phyloP scores from a whole-genome alignment of 2,113 vertebrate genomes.

The Crotalus viridis region DNA sequence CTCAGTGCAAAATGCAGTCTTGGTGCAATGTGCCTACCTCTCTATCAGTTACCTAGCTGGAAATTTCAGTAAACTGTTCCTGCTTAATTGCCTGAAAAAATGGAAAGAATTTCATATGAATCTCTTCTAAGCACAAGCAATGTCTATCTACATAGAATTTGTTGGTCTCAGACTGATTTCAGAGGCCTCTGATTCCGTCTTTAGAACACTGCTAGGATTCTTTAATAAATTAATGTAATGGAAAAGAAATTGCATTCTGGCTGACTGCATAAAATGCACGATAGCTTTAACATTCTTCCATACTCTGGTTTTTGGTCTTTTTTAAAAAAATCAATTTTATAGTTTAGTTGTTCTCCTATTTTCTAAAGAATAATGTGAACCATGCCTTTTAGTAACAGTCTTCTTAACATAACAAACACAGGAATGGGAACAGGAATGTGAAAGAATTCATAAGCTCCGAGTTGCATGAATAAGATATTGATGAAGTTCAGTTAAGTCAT shows the following conservation, averaged over 20 bases:
- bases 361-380: background rate
- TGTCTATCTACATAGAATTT: conserved; percentile 15
- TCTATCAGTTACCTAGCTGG: background rate
- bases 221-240: background rate
- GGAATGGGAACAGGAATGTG: conserved; percentile 37
- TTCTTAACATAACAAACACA: conserved; percentile 22
- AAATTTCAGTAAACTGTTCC: background rate
- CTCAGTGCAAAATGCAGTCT: background rate
- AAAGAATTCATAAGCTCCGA: conserved; percentile 32
- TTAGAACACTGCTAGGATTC: conserved; percentile 24
- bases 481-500: conserved; percentile 31
- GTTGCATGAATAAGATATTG: conserved; percentile 38
- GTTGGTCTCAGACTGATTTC: background rate
- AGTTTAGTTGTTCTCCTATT: background rate
- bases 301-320: conserved; percentile 43
- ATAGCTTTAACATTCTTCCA: conserved; percentile 24
- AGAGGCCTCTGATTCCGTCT: conserved; percentile 11
- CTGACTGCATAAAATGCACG: conserved; percentile 28
- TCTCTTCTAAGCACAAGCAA: background rate
- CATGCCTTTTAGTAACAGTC: conserved; percentile 44
- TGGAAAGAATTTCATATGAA: background rate
- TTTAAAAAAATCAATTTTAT: conserved; percentile 23
- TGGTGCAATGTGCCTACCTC: background rate
- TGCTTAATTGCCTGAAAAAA: background rate
- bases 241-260: conserved; percentile 13